Percentiles rank a stretch among this genome's conserved stretches.
Conservation (phyloP, 2,113 vertebrate genomes). For the Abramis brama region DNA sequence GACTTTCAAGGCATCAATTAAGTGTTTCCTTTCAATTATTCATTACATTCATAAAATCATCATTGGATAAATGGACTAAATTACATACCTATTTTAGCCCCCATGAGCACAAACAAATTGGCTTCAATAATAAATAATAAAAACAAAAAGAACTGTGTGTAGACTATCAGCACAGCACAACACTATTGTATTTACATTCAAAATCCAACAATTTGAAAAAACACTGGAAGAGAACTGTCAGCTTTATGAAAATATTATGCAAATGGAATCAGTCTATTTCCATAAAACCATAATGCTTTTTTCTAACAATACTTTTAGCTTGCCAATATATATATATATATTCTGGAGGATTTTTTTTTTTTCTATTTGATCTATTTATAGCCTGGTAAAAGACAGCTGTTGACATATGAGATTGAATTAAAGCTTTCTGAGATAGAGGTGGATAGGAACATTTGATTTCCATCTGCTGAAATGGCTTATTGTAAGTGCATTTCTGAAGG, state of each 20-base stretch:
- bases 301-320: conserved; percentile 2
- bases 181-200: neutral
- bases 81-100: neutral
- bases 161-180: neutral
- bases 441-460: neutral
- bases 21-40: neutral
- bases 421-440: neutral
- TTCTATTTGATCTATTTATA: neutral
- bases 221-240: neutral
- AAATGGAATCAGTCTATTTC: neutral
- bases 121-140: neutral
- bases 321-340: neutral
- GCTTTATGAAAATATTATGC: conserved; percentile 8
- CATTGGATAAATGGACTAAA: neutral
- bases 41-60: neutral
- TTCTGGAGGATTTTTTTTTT: neutral
- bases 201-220: neutral
- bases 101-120: neutral
- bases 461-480: conserved; percentile 8
- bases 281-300: neutral
- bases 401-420: conserved; percentile 3
- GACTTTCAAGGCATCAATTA: neutral
- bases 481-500: neutral
- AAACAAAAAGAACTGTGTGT: neutral
- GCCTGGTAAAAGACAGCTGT: neutral